Evolutionary conservation across 92 coral and sea anemone species (phyloP).

Genomic region (Meandrina meandrites): DNA sequence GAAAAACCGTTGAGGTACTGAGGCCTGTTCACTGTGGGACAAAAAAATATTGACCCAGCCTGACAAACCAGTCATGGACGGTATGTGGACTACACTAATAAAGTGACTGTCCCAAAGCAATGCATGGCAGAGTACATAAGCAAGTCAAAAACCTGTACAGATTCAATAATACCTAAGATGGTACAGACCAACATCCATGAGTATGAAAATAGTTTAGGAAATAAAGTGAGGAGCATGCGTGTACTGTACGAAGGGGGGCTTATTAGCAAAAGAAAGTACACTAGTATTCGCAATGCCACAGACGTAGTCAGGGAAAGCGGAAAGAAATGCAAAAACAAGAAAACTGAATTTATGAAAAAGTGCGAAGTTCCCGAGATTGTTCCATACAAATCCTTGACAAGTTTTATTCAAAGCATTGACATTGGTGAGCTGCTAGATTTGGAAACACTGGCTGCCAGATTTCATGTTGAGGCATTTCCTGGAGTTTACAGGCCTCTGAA

Average conservation of each 20-base stretch:
- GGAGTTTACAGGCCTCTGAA: too few species aligned
- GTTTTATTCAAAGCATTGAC: constrained; percentile 52
- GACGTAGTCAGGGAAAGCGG: constrained; percentile 30
- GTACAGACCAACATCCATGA: constrained; percentile 37
- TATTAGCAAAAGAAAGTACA: constrained; percentile 59
- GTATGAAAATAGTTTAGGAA: constrained; percentile 10
- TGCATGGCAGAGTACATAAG: constrained; percentile 34
- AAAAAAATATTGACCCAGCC: too few species aligned
- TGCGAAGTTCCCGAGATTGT: constrained; percentile 56
- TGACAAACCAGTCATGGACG: too few species aligned
- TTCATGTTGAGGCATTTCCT: constrained; percentile 3
- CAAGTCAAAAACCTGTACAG: constrained; percentile 38
- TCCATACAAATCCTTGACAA: constrained; percentile 66
- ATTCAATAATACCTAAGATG: constrained; percentile 26
- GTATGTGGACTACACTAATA: too few species aligned
- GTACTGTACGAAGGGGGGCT: constrained; percentile 68
- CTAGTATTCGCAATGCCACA: constrained; percentile 47
- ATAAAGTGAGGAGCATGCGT: constrained; percentile 53
- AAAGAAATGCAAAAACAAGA: constrained; percentile 13
- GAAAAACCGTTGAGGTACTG: too few species aligned
- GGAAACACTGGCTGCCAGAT: constrained; percentile 41
- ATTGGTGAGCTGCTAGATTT: constrained; percentile 54
- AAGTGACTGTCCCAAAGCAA: constrained; percentile 18
- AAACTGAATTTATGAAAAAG: constrained; percentile 53
- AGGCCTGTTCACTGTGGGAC: too few species aligned